Evolutionary conservation across 2,888 invertebrate species (phyloP).

Genomic region (Synergus itoensis): DNA sequence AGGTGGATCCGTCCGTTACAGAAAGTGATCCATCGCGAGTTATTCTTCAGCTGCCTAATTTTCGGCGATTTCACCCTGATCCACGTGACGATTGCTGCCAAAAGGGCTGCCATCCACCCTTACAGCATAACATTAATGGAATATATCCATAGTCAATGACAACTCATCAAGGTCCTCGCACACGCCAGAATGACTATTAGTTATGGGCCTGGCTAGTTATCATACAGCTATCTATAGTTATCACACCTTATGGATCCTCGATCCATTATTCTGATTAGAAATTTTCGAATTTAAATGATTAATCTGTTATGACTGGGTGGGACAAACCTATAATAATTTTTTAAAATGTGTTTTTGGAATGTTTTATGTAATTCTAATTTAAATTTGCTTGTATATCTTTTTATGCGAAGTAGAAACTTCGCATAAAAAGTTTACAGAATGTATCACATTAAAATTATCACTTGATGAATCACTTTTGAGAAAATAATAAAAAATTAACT

Average conservation of each 20-base stretch:
- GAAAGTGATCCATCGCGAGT: conserved; percentile 57
- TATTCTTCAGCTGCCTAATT: conserved; percentile 71
- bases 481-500: not conserved
- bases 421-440: too few species aligned
- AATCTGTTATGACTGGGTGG: too few species aligned
- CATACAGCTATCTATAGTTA: not conserved
- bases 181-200: conserved; percentile 7
- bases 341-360: too few species aligned
- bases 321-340: too few species aligned
- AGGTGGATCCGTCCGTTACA: conserved; percentile 73
- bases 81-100: conserved; percentile 48
- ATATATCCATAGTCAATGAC: conserved; percentile 33
- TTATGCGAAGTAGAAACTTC: too few species aligned
- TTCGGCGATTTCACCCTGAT: conserved; percentile 61
- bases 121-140: conserved; percentile 20
- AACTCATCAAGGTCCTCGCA: conserved; percentile 24
- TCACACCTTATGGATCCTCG: not conserved
- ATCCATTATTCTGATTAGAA: not conserved
- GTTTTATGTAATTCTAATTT: too few species aligned
- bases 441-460: too few species aligned
- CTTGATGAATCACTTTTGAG: not conserved
- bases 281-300: not conserved
- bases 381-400: too few species aligned
- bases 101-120: conserved; percentile 31
- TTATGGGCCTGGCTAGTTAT: too few species aligned